Evolutionary conservation across 2,888 invertebrate species (phyloP), one percentile per base, ranked within the genome.

Genomic region (Eledona agricola): DNA sequence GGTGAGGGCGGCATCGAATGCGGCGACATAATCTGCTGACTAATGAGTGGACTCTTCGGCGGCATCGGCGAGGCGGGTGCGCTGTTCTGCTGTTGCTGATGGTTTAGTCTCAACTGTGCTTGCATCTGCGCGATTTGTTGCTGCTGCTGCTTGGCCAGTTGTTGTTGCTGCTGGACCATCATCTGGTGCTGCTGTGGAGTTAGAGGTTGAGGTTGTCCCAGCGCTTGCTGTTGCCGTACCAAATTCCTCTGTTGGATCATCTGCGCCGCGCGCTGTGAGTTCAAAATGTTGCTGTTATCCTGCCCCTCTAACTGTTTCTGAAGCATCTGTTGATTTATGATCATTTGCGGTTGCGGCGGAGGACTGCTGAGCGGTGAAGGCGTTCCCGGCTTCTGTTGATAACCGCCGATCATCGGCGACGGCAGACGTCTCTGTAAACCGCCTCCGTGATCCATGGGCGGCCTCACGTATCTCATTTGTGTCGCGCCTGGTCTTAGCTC

Each of bases 11-110:
- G 77, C 75, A 76, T 72, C 16, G 72, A 76, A 64, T 71, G 75
- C 2, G 76, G 77, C 5, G 76, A 77, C 75, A 76, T 73, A 17
- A 75, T 75, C 53, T 76, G 70, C 58, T 75, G 77, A 43, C 62
- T 71, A 17, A 76, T 63, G 63, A 77, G 64, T 0, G 81, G 81
- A 70, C 81, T 81, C 17, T 80, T 74, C 1, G 79, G 79, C 6
- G 78, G 78, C 80, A 82, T 80, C 1, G 82, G 82, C 4, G 81
- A 81, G 40, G 76, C 80, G 4, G 81, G 80, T 6, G 80, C 65
- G 62, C 28, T 62, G 58, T 31, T 65, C 46, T 71, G 71, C 34
- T 71, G 71, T 32, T 68, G 67, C n/a, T n/a, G n/a, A n/a, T n/a
- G 62, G 16, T 49, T 35, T 26, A 78, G 76, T 1, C 74, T 72